Conservation (phyloP, 2,797 vertebrate species). For the Syncerus caffer region DNA sequence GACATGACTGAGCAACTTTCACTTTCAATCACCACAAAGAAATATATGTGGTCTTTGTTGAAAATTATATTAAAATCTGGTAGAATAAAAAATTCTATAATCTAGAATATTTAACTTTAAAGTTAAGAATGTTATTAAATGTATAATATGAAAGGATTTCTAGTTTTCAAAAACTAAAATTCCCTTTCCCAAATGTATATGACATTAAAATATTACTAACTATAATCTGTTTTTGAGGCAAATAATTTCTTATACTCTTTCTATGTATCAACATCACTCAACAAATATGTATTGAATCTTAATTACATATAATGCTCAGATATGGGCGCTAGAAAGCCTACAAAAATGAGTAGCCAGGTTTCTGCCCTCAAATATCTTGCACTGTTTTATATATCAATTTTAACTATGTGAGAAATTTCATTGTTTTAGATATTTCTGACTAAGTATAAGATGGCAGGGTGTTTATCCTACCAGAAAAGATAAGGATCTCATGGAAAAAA, state of each 20-base stretch:
- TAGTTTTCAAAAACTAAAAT: constrained; percentile 20
- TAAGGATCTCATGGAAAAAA: background rate
- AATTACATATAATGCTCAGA: background rate
- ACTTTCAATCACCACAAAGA: background rate
- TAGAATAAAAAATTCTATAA: constrained; percentile 21
- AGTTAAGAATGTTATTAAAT: background rate
- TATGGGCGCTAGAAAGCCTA: background rate
- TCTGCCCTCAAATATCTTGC: background rate
- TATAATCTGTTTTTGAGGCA: background rate
- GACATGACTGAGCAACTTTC: accelerated
- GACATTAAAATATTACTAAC: background rate
- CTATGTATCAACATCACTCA: background rate
- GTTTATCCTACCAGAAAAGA: background rate
- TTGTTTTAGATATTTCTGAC: background rate
- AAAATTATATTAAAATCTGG: background rate
- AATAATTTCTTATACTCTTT: background rate
- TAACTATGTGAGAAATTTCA: background rate
- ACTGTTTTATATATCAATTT: background rate
- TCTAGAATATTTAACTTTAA: background rate
- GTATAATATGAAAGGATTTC: background rate
- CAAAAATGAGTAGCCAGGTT: background rate
- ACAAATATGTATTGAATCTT: background rate
- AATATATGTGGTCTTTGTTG: background rate
- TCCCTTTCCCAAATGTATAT: background rate
- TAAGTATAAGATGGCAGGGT: background rate